Percentiles rank a stretch among this genome's conserved stretches.
Conservation (phyloP, 2,888 invertebrate species). For the Eudasyphora cyanicolor region DNA sequence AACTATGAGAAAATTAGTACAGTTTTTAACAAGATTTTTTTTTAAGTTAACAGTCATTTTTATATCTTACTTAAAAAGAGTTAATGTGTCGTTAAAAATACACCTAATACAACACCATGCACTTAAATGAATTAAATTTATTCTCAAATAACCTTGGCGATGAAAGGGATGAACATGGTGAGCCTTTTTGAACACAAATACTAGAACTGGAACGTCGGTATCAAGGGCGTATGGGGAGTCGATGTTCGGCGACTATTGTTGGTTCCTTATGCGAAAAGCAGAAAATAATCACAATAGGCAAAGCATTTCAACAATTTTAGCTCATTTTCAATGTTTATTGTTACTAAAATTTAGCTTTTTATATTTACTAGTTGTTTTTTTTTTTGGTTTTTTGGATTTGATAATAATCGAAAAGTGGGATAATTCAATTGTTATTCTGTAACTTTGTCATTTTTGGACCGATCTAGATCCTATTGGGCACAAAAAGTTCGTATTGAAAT, state of each 20-base stretch:
- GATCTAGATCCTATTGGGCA: background rate
- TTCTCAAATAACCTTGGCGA: too few species aligned
- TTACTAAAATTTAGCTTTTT: too few species aligned
- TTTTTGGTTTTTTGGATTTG: too few species aligned
- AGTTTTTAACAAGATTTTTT: background rate
- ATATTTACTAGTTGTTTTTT: too few species aligned
- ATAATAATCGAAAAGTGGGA: too few species aligned
- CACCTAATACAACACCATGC: too few species aligned
- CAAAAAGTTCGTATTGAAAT: background rate
- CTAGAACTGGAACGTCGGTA: background rate
- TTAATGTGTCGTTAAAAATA: too few species aligned
- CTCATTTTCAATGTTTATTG: too few species aligned
- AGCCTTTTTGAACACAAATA: background rate
- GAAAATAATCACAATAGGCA: too few species aligned
- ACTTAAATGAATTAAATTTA: background rate
- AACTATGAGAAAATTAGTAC: background rate
- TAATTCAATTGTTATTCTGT: too few species aligned
- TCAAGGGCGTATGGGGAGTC: background rate
- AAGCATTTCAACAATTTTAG: too few species aligned
- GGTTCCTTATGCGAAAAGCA: background rate
- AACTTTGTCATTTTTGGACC: background rate
- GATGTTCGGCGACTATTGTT: background rate
- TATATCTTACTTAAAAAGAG: too few species aligned
- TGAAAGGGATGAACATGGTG: background rate
- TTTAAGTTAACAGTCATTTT: background rate